Evolutionary conservation across 2,797 vertebrate genomes (phyloP).

Genomic region (Loriculus beryllinus): DNA sequence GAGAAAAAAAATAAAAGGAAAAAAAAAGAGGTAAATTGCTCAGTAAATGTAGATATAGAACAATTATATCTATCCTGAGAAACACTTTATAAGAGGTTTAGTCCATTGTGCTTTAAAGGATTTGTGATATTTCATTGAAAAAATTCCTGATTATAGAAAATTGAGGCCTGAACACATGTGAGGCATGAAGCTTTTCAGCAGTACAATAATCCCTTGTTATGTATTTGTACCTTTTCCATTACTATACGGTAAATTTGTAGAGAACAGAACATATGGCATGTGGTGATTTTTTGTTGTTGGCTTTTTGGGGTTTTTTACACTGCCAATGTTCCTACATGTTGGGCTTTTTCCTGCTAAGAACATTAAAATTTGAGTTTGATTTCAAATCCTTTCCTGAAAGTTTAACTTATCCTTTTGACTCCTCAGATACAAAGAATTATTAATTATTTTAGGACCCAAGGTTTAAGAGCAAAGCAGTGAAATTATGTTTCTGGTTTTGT

Average conservation of each 20-base stretch:
- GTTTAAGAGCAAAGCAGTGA: neutral
- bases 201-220: slow-evolving; percentile 52
- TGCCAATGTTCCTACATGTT: neutral
- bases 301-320: neutral
- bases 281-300: neutral
- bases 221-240: slow-evolving; percentile 19
- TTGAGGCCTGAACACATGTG: neutral
- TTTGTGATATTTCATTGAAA: slow-evolving; percentile 56
- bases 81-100: neutral
- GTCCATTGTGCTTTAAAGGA: slow-evolving; percentile 14
- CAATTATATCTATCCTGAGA: neutral
- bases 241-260: slow-evolving; percentile 18
- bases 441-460: neutral
- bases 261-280: slow-evolving; percentile 50
- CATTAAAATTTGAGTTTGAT: slow-evolving; percentile 23
- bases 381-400: slow-evolving; percentile 29
- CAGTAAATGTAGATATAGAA: neutral
- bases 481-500: neutral
- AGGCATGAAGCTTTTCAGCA: slow-evolving; percentile 37
- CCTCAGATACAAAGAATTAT: neutral
- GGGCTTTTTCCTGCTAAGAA: slow-evolving; percentile 13
- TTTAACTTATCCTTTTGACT: neutral
- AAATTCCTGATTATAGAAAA: slow-evolving; percentile 42
- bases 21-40: neutral
- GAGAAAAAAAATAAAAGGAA: neutral